Evolutionary conservation across 1,140 invertebrate genomes (phyloP).

Genomic region (Akabosia matsudoensis): DNA sequence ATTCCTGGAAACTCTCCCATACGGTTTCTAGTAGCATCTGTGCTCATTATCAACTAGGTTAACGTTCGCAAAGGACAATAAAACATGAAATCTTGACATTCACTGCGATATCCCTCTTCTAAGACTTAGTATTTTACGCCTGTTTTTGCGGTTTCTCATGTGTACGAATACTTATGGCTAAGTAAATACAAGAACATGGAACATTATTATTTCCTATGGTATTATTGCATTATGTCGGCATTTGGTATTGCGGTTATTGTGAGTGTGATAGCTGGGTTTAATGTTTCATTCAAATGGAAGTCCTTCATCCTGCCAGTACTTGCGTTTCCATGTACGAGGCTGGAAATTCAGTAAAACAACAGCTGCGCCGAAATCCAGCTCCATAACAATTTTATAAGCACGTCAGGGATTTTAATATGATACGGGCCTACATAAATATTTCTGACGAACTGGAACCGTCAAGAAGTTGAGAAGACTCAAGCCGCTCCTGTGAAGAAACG

Average conservation of each 20-base stretch:
- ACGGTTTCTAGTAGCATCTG: too few species aligned
- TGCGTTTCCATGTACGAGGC: too few species aligned
- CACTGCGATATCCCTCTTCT: too few species aligned
- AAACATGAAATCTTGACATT: too few species aligned
- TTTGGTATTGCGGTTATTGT: background rate
- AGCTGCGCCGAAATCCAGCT: slow-evolving; percentile 1
- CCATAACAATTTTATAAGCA: background rate
- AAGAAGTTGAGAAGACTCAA: background rate
- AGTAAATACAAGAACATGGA: background rate
- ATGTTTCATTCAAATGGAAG: background rate
- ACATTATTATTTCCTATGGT: background rate
- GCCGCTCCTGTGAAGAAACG: background rate
- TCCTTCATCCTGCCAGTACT: too few species aligned
- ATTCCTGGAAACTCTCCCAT: too few species aligned
- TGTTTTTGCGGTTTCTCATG: too few species aligned
- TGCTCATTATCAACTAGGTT: too few species aligned
- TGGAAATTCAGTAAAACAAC: background rate
- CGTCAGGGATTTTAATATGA: background rate
- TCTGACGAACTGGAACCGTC: background rate
- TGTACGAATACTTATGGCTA: background rate
- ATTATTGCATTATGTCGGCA: background rate
- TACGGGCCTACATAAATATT: slow-evolving; percentile 7
- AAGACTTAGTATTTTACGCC: too few species aligned
- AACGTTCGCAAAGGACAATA: too few species aligned
- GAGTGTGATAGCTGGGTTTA: background rate